Base-by-base conservation (phyloP, 2,113 vertebrate species). In the Lampris megalopsis region DNA sequence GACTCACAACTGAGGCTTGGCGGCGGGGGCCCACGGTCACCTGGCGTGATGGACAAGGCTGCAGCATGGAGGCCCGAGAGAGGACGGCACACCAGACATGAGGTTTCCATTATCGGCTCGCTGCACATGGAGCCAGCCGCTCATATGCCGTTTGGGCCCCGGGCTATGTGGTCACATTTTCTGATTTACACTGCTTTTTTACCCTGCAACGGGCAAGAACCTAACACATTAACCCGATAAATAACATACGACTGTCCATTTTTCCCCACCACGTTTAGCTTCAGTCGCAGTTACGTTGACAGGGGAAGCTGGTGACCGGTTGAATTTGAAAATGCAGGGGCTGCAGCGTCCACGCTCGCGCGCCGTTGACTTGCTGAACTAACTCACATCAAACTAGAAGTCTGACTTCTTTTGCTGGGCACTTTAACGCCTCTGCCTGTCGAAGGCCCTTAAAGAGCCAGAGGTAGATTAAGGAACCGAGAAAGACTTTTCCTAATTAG, bases 81-180 rank as follows among this genome's bases (percentile, higher is more conserved):
- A 59, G 79, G 71, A 49, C 59, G 36, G 69, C 75, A 13, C 48
- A 57, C 71, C 63, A 58, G 78, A 75, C 90, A 91, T 84, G 82
- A 72, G 86, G 88, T 83, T 85, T 75, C 83, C 82, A 90, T 89
- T 90, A 89, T 57, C 37, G 68, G 56, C 57, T 86, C 67, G 70
- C 50, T 77, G 71, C 61, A 79, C 43, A 78, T 81, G 63, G 80
- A 73, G 81, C 56, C 50, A 42, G 81, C 24, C 24, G 5, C 84
- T 90, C 87, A 86, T 68, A 78, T 79, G 56, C 77, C 76, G 66
- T 74, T 82, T 73, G 63, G 52, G 40, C 77, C 45, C 40, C 50
- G 9, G 50, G 77, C 71, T 49, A 59, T 84, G 82, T 64, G 80
- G 89, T 89, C 84, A 87, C 63, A 81, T 83, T 87, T 79, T 90